phyloP scores from a whole-genome alignment of 2,113 vertebrate species.

The Lepus americanus region DNA sequence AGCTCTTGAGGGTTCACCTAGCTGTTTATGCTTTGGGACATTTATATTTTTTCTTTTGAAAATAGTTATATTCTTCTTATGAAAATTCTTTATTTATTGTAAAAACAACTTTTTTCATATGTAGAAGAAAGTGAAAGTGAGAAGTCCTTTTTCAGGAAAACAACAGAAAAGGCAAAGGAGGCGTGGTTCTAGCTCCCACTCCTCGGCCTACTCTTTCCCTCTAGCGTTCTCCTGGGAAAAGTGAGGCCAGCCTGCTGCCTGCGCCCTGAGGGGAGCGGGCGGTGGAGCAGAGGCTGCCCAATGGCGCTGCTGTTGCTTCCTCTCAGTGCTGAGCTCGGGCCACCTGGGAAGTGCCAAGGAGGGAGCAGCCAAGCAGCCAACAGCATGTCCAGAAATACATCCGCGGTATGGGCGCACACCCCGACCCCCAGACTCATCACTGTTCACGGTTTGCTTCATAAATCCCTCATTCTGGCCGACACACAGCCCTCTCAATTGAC shows the following conservation, averaged over 20 bases:
- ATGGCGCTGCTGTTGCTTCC: not conserved
- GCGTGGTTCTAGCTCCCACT: not conserved
- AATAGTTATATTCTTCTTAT: not conserved
- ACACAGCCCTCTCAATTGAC: not conserved
- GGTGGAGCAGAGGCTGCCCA: too few species aligned
- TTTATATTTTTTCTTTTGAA: slow-evolving; percentile 44
- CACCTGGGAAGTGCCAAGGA: rapidly evolving
- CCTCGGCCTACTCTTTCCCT: not conserved
- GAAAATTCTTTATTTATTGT: slow-evolving; percentile 28
- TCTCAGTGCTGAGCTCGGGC: not conserved
- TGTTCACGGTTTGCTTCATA: not conserved
- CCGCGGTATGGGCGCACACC: too few species aligned
- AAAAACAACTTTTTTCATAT: not conserved
- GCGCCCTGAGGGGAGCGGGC: not conserved
- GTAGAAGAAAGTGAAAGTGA: slow-evolving; percentile 27
- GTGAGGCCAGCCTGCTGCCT: not conserved
- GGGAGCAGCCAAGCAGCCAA: not conserved
- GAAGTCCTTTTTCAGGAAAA: not conserved
- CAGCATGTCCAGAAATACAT: not conserved
- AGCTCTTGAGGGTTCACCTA: not conserved
- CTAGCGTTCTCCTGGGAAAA: slow-evolving; percentile 20
- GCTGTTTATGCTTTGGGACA: not conserved
- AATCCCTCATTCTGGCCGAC: not conserved
- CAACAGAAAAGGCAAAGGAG: not conserved
- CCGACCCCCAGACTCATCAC: not conserved